Conservation (phyloP, 2,888 invertebrate species). For the Junonia oenone region DNA sequence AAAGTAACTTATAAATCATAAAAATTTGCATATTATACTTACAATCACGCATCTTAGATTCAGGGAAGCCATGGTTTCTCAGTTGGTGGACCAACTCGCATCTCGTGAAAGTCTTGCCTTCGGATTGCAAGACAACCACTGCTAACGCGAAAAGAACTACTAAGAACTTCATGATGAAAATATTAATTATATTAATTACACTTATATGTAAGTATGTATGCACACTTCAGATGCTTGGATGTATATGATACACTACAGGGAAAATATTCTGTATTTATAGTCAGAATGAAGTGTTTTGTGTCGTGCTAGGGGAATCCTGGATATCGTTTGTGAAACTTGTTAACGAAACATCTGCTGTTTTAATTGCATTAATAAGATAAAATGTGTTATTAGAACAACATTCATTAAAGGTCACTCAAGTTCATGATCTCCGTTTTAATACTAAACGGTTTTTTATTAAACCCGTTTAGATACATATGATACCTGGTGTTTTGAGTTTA, state of each 20-base stretch:
- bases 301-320: slow-evolving; percentile 18
- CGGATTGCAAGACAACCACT: slow-evolving; percentile 26
- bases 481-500: too few species aligned
- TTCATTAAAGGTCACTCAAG: neutral
- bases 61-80: slow-evolving; percentile 49
- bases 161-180: slow-evolving; percentile 23
- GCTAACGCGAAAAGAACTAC: slow-evolving; percentile 20
- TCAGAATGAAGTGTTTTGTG: neutral
- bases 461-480: too few species aligned
- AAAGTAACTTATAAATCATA: slow-evolving; percentile 1
- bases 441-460: neutral
- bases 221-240: neutral
- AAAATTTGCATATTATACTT: slow-evolving; percentile 29
- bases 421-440: neutral
- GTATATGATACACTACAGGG: neutral
- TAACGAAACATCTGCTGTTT: neutral
- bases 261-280: slow-evolving; percentile 14
- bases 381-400: neutral
- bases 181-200: neutral
- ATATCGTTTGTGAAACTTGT: slow-evolving; percentile 6
- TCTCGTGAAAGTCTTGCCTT: slow-evolving; percentile 41
- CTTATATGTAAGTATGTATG: neutral
- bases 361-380: neutral
- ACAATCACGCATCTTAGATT: slow-evolving; percentile 50
- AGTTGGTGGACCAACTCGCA: slow-evolving; percentile 48